Percentiles rank a stretch among this genome's conserved stretches.
Conservation (phyloP, 2,113 vertebrate species). For the Ptilonorhynchus violaceus region DNA sequence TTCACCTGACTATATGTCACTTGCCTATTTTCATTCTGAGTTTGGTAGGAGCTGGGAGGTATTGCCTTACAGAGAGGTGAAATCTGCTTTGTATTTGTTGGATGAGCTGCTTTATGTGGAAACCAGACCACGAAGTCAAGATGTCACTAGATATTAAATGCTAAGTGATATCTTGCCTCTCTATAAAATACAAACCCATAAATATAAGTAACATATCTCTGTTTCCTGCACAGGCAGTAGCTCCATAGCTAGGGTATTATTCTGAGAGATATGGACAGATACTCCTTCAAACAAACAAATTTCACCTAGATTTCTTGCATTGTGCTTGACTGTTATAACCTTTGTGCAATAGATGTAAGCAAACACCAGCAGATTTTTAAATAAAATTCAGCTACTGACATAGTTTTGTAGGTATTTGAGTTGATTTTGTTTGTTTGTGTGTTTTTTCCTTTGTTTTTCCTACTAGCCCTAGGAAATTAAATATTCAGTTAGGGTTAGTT, state of each 20-base stretch:
- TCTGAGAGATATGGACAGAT: neutral
- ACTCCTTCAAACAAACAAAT: neutral
- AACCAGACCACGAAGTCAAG: neutral
- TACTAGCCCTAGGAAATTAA: neutral
- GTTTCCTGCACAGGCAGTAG: neutral
- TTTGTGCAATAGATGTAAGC: neutral
- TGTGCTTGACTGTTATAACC: neutral
- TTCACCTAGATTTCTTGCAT: neutral
- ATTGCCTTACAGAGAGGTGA: neutral
- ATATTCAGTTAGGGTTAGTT: neutral
- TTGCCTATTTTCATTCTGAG: neutral
- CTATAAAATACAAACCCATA: neutral
- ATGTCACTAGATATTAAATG: neutral
- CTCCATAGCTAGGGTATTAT: neutral
- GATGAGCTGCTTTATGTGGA: neutral
- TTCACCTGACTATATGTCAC: neutral
- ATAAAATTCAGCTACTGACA: neutral
- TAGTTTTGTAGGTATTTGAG: neutral
- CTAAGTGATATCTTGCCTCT: neutral
- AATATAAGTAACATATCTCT: neutral
- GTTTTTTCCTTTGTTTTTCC: neutral
- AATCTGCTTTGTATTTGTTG: neutral
- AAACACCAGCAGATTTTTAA: neutral
- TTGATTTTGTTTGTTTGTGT: accelerated
- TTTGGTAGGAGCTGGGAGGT: neutral